phyloP scores from a whole-genome alignment of 2,797 vertebrate species.

The Sarcoramphus papa region DNA sequence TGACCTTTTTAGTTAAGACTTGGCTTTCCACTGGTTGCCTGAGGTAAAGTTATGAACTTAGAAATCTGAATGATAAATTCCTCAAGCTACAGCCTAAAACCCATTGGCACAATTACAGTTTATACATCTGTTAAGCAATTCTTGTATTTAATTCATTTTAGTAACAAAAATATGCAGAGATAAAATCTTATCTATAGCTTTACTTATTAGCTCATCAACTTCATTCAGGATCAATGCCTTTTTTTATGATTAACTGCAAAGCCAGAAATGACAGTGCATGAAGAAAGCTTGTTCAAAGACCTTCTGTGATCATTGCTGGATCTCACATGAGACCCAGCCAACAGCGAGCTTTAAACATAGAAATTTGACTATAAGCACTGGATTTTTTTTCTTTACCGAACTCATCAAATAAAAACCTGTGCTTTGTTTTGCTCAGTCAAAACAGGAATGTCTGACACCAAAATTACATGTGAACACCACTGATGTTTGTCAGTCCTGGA shows the following conservation, averaged over 20 bases:
- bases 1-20: background rate
- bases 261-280: background rate
- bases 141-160: background rate
- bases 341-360: background rate
- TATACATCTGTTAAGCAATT: background rate
- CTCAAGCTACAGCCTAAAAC: background rate
- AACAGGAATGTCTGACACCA: background rate
- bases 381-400: background rate
- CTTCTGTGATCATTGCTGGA: background rate
- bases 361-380: background rate
- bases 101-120: background rate
- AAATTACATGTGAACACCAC: background rate
- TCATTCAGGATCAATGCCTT: background rate
- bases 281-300: background rate
- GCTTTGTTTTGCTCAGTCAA: background rate
- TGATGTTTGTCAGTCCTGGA: background rate
- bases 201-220: background rate
- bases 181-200: background rate
- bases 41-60: background rate
- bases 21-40: background rate
- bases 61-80: background rate
- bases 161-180: background rate
- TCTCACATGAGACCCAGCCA: background rate
- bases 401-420: background rate
- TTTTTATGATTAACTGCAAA: background rate